Percentiles rank a stretch among this genome's conserved stretches.
Evolutionary conservation across 2,888 invertebrate species (phyloP).

Genomic region (Yponomeuta sedellus): DNA sequence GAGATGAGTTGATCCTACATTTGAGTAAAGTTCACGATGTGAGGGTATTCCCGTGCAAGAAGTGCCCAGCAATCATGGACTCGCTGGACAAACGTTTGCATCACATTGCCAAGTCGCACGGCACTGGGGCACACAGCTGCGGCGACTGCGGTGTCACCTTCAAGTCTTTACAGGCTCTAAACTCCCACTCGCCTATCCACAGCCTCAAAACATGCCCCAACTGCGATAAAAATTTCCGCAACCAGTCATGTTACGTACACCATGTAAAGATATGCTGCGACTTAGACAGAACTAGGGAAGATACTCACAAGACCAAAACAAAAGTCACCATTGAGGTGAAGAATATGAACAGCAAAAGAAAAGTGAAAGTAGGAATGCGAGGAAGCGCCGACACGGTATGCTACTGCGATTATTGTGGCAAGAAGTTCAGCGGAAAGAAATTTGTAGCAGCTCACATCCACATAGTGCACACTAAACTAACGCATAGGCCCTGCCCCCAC

Average conservation of each 20-base stretch:
- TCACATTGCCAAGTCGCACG: constrained; percentile 43
- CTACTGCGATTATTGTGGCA: constrained; percentile 58
- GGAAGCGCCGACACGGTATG: constrained; percentile 48
- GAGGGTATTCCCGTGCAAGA: constrained; percentile 44
- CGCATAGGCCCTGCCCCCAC: constrained; percentile 51
- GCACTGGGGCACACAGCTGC: constrained; percentile 41
- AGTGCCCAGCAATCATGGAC: constrained; percentile 47
- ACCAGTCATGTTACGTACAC: constrained; percentile 51
- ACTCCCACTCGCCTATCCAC: constrained; percentile 51
- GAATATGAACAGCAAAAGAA: constrained; percentile 36
- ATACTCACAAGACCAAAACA: constrained; percentile 32
- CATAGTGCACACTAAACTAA: constrained; percentile 57
- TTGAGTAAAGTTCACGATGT: constrained; percentile 34
- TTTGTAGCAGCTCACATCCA: constrained; percentile 59
- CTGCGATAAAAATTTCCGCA: constrained; percentile 51
- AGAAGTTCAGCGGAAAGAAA: constrained; percentile 54
- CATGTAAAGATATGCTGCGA: constrained; percentile 55
- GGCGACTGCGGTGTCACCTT: constrained; percentile 57
- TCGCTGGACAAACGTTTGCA: constrained; percentile 30
- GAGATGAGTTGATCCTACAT: constrained; percentile 45
- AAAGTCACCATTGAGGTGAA: constrained; percentile 41
- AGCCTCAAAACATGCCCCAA: constrained; percentile 44
- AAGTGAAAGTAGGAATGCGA: constrained; percentile 45
- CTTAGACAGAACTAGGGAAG: constrained; percentile 35
- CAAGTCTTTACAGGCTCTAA: constrained; percentile 38